Conservation (phyloP, 2,888 invertebrate genomes). For the Mesopsocus fuscifrons region DNA sequence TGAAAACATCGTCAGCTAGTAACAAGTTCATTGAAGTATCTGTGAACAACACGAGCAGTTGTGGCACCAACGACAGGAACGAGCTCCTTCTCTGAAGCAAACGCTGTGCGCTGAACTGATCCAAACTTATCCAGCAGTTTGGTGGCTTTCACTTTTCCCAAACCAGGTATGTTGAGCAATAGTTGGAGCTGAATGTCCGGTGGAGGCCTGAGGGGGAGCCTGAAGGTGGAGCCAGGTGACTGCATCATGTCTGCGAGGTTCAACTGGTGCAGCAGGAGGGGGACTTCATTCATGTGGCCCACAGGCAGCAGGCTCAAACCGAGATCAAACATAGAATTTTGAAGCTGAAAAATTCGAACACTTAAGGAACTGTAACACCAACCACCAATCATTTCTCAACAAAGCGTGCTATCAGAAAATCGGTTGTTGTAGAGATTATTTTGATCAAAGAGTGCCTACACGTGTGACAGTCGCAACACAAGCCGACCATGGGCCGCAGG, state of each 20-base stretch:
- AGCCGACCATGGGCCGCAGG: too few relatives aligned
- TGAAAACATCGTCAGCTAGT: background rate
- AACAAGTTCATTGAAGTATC: background rate
- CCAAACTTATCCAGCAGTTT: background rate
- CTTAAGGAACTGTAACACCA: too few relatives aligned
- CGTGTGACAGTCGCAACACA: too few relatives aligned
- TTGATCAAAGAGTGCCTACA: too few relatives aligned
- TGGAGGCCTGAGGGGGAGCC: background rate
- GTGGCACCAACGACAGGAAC: conserved; percentile 1
- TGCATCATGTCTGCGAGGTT: background rate
- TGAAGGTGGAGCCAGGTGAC: background rate
- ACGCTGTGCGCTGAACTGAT: background rate
- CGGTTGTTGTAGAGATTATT: too few relatives aligned
- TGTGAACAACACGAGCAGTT: background rate
- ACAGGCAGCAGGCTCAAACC: background rate
- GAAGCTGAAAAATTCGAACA: too few relatives aligned
- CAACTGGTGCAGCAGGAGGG: background rate
- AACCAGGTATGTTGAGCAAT: background rate
- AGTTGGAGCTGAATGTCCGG: background rate
- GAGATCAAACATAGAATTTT: background rate
- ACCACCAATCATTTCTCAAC: too few relatives aligned
- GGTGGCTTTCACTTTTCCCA: background rate
- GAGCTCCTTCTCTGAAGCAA: background rate
- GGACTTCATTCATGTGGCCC: background rate
- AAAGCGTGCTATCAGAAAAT: too few relatives aligned